Percentiles rank a stretch among this genome's conserved stretches.
Evolutionary conservation across 2,888 invertebrate genomes (phyloP).

Genomic region (Cosmopolites sordidus): DNA sequence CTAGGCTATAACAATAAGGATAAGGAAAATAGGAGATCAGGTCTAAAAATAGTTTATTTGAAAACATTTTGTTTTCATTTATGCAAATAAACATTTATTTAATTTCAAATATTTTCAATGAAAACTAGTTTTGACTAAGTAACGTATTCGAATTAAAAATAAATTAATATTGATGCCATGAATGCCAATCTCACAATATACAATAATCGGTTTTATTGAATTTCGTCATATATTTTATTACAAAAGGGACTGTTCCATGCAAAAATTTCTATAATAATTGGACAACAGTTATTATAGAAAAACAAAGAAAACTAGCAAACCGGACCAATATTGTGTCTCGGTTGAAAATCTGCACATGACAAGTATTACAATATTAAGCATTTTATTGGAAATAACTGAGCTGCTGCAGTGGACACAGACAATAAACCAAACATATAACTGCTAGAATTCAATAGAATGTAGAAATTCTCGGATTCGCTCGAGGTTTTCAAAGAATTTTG

Average conservation of each 20-base stretch:
- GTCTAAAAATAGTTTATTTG: no score
- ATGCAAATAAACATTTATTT: no score
- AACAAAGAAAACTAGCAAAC: constrained; percentile 9
- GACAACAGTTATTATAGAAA: constrained; percentile 7
- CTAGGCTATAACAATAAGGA: no score
- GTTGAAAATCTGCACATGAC: constrained; percentile 21
- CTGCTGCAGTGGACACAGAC: constrained; percentile 17
- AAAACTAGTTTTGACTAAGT: no score
- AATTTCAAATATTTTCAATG: no score
- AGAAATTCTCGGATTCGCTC: constrained; percentile 8
- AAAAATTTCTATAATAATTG: constrained; percentile 2
- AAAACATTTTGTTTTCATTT: no score
- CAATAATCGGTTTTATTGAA: no score
- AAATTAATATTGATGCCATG: no score
- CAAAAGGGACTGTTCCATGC: background rate
- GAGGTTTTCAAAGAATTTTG: constrained; percentile 3
- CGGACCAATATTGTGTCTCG: constrained; percentile 6
- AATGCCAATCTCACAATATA: no score
- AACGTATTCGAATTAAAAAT: no score
- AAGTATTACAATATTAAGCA: constrained; percentile 21
- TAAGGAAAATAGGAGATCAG: no score
- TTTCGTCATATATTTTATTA: background rate
- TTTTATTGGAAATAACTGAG: constrained; percentile 21
- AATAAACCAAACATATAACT: constrained; percentile 17
- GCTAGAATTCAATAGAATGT: constrained; percentile 12